Conservation (phyloP, 2,888 invertebrate genomes). For the Hypselothyrea guttata region DNA sequence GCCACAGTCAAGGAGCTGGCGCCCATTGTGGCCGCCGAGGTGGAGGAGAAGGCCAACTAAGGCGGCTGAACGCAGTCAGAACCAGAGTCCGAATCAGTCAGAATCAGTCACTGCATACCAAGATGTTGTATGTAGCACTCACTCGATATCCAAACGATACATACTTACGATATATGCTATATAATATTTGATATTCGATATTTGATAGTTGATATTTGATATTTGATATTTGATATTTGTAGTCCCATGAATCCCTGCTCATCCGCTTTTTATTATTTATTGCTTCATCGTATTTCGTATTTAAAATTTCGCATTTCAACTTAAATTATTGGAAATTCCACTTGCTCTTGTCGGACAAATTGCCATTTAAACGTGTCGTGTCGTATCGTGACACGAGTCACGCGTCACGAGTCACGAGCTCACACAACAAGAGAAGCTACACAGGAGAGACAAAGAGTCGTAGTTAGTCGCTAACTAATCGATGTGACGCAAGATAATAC, state of each 20-base stretch:
- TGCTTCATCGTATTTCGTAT: constrained; percentile 31
- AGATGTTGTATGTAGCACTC: constrained; percentile 9
- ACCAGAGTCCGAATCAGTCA: too few relatives aligned
- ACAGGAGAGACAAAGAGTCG: constrained; percentile 5
- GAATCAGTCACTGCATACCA: constrained; percentile 38
- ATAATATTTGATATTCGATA: neutral
- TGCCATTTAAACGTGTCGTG: constrained; percentile 51
- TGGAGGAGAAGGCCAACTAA: constrained; percentile 57
- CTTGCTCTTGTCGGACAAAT: constrained; percentile 28
- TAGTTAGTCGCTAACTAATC: constrained; percentile 13
- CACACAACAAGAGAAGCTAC: constrained; percentile 31
- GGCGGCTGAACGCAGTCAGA: too few relatives aligned
- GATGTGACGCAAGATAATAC: constrained; percentile 1
- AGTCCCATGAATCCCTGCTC: neutral
- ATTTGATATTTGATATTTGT: neutral
- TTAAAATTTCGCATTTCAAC: neutral
- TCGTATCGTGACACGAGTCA: constrained; percentile 17
- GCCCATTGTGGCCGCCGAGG: constrained; percentile 66
- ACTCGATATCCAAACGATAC: neutral
- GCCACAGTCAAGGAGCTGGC: constrained; percentile 58
- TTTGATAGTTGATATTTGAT: neutral
- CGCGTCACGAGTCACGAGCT: constrained; percentile 5
- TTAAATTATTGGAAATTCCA: neutral
- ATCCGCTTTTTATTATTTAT: constrained; percentile 42
- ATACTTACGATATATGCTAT: neutral